Evolutionary conservation across 2,797 vertebrate genomes (phyloP).

Genomic region (Apogon talboti): DNA sequence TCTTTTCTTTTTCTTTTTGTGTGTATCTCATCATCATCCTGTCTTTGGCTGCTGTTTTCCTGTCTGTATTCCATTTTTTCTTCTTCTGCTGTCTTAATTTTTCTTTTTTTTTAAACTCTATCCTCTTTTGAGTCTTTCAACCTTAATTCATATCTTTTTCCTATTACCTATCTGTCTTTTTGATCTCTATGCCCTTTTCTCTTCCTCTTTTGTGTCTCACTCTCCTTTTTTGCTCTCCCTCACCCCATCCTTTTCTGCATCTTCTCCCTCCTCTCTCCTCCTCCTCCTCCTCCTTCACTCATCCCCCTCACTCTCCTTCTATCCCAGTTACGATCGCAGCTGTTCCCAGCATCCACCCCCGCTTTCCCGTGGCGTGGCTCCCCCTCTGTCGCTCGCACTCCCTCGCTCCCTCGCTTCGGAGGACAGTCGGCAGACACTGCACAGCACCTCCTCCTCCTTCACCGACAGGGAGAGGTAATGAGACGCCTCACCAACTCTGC

Average conservation of each 20-base stretch:
- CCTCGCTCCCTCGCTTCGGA: conserved; percentile 84
- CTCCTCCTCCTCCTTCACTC: conserved; percentile 22
- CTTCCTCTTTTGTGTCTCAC: neutral
- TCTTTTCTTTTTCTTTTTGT: conserved; percentile 12
- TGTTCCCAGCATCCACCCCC: conserved; percentile 85
- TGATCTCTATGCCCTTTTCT: neutral
- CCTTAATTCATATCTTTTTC: conserved; percentile 2
- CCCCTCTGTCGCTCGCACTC: conserved; percentile 84
- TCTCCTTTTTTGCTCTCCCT: conserved; percentile 5
- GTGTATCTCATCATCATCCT: no score
- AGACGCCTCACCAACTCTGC: conserved; percentile 60
- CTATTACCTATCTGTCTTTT: conserved; percentile 1
- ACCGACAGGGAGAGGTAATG: conserved; percentile 87
- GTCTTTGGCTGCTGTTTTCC: no score
- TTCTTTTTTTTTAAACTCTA: no score
- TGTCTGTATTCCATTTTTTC: no score
- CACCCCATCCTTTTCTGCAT: neutral
- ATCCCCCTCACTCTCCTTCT: conserved; percentile 58
- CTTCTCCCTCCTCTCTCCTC: conserved; percentile 2
- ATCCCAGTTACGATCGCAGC: conserved; percentile 86
- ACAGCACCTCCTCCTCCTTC: conserved; percentile 86
- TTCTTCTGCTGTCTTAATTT: no score
- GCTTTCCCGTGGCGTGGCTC: conserved; percentile 81
- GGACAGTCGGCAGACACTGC: conserved; percentile 87
- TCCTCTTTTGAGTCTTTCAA: no score